Base-by-base conservation (phyloP, 2,797 vertebrate species). In the Enteromius afrohamiltoni region DNA sequence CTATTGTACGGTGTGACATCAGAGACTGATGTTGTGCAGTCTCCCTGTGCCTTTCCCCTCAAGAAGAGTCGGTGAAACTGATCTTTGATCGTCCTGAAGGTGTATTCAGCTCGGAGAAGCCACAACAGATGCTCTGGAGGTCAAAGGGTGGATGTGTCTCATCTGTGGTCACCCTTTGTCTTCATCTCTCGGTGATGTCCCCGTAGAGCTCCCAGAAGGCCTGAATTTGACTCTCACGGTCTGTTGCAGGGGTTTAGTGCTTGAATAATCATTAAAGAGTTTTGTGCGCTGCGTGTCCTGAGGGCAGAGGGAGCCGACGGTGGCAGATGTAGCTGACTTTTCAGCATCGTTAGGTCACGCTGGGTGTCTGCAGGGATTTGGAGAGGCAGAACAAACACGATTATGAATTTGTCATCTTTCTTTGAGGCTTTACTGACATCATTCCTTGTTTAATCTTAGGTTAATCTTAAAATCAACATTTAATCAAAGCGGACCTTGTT, bases 221-320 rank as follows among this genome's bases (percentile, higher is more conserved):
- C 60, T 75, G 10, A 29, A 55, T 65, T 65, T 53, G 49, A 37
- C 83, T 79, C 75, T 60, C 60, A 53, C n/a, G 23, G 58, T 23
- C 69, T 69, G 21, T 51, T 85, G 74, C 60, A 49, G 11, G 69
- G 58, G 34, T 82, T 31, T 64, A 77, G 71, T 31, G 45, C 42
- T 64, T 71, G 79, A 71, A 69, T 67, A n/a, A 78, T 77, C 19
- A 45, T 64, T 67, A 34, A 75, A 73, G 60, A 79, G 19, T 58
- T 34, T 64, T 49, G 60, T 65, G 58, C 31, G 42, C 40, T 9
- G 40, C 29, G 60, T 34, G 62, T 49, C 34, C 53, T 64, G 49
- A 31, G 69, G 55, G 53, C 53, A 40, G 5, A 70, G 65, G 16
- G 31, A 80, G 47, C 19, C 34, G 37, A 37, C 9, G 9, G 4